Evolutionary conservation across 1,140 invertebrate genomes (phyloP).

Genomic region (Physella acuta): DNA sequence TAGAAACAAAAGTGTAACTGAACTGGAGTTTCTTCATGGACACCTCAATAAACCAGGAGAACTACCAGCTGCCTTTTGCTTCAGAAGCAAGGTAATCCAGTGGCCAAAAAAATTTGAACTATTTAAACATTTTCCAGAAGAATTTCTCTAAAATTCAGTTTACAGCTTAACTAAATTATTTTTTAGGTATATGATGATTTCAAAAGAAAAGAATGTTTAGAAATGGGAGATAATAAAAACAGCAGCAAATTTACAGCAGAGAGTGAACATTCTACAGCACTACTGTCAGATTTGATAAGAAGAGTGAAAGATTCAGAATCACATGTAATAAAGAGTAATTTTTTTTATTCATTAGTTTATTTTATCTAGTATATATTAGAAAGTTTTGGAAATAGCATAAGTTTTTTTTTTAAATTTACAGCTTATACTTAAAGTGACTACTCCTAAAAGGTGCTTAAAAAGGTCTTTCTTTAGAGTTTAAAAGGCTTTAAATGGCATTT

Average conservation of each 20-base stretch:
- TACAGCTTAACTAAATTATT: background rate
- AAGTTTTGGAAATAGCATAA: too few relatives aligned
- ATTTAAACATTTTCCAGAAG: background rate
- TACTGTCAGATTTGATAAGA: conserved; percentile 15
- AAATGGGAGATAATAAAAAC: conserved; percentile 17
- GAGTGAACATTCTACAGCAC: conserved; percentile 14
- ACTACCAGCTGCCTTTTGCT: conserved; percentile 47
- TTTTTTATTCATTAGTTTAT: too few relatives aligned
- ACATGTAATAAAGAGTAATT: too few relatives aligned
- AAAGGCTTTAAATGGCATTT: too few relatives aligned
- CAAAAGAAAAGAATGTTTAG: conserved; percentile 14
- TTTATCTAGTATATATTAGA: too few relatives aligned
- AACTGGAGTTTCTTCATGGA: conserved; percentile 53
- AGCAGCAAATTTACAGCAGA: conserved; percentile 23
- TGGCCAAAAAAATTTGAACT: background rate
- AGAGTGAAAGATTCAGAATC: conserved; percentile 22
- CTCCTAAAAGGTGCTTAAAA: too few relatives aligned
- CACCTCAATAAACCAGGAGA: conserved; percentile 49
- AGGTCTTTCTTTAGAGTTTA: too few relatives aligned
- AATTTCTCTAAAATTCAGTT: background rate
- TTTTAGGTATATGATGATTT: conserved; percentile 31
- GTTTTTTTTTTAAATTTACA: too few relatives aligned
- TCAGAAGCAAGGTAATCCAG: conserved; percentile 48
- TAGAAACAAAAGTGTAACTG: conserved; percentile 52
- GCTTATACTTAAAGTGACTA: too few relatives aligned